These are phyloP conservation scores for Eurosta solidaginis DNA, from an alignment of 1,140 invertebrate genomes.

Conservation along the genomic window DNA sequence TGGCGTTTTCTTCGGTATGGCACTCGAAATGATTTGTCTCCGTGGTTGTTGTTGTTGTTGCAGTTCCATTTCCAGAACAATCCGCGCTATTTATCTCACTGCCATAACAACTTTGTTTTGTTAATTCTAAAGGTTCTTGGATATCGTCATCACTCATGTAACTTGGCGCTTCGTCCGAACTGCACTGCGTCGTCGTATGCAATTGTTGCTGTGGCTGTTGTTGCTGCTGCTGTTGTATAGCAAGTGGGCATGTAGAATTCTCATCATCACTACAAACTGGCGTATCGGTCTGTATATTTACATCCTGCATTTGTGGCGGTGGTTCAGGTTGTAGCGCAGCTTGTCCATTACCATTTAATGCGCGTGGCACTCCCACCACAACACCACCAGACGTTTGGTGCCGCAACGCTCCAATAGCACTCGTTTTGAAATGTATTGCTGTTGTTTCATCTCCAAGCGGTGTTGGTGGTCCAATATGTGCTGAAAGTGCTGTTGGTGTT, in stretches of 20 bases:
- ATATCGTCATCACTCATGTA: conserved; percentile 1
- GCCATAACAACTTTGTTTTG: conserved; percentile 39
- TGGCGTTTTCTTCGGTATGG: not conserved
- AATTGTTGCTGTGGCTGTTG: not conserved
- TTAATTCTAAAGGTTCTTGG: conserved; percentile 49
- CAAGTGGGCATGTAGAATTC: conserved; percentile 44
- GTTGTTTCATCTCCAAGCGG: conserved; percentile 41
- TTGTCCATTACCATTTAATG: conserved; percentile 28
- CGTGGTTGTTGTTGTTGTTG: not conserved
- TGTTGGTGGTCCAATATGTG: conserved; percentile 23
- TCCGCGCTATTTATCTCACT: not conserved
- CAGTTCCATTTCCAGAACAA: not conserved
- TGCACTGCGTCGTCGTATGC: not conserved
- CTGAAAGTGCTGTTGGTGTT: not conserved
- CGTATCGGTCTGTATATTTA: conserved; percentile 78
- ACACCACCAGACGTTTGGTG: not conserved
- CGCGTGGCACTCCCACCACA: conserved; percentile 30
- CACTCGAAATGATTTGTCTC: conserved; percentile 8
- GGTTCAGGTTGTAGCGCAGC: not conserved
- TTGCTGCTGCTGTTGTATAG: conserved; percentile 36
- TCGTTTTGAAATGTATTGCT: conserved; percentile 50
- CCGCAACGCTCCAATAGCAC: conserved; percentile 46
- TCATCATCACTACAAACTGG: conserved; percentile 62
- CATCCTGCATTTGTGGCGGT: conserved; percentile 70
- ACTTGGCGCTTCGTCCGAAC: not conserved